Conservation (phyloP, 2,113 vertebrate species). For the Lipophrys pholis region DNA sequence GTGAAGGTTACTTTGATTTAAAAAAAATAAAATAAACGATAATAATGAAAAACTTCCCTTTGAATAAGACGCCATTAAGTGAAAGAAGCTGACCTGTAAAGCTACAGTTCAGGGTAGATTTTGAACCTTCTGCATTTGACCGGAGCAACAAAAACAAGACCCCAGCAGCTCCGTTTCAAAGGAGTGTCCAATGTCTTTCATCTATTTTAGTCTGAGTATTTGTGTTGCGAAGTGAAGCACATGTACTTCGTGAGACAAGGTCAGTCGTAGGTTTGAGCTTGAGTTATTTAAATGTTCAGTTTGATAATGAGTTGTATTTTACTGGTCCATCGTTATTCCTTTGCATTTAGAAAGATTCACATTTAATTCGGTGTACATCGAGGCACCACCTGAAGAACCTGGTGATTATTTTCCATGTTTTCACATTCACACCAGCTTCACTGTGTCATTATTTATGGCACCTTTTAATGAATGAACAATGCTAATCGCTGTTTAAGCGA, state of each 20-base stretch:
- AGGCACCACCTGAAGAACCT: not conserved
- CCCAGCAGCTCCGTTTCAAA: constrained; percentile 17
- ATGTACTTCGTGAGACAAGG: not conserved
- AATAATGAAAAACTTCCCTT: not conserved
- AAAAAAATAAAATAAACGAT: not conserved
- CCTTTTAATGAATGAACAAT: not conserved
- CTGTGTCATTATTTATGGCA: not conserved
- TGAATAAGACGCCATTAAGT: not conserved
- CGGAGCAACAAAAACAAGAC: constrained; percentile 11
- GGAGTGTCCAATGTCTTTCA: constrained; percentile 24
- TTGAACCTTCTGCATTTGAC: not conserved
- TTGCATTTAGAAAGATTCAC: not conserved
- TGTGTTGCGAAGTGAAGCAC: constrained; percentile 1
- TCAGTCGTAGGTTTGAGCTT: not conserved
- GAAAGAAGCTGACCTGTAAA: not conserved
- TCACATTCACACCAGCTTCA: constrained; percentile 7
- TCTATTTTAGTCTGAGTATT: constrained; percentile 35
- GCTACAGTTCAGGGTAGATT: not conserved
- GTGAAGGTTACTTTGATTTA: not conserved
- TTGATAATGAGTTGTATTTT: too few relatives aligned
- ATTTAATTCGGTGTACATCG: constrained; percentile 4
- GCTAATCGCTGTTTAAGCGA: not conserved
- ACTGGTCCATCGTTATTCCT: not conserved
- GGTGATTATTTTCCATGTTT: constrained; percentile 9
- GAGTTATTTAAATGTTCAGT: too few relatives aligned